These are phyloP conservation scores for Enteromius mattozi DNA, from an alignment of 2,797 vertebrate species.

Conservation along the genomic window DNA sequence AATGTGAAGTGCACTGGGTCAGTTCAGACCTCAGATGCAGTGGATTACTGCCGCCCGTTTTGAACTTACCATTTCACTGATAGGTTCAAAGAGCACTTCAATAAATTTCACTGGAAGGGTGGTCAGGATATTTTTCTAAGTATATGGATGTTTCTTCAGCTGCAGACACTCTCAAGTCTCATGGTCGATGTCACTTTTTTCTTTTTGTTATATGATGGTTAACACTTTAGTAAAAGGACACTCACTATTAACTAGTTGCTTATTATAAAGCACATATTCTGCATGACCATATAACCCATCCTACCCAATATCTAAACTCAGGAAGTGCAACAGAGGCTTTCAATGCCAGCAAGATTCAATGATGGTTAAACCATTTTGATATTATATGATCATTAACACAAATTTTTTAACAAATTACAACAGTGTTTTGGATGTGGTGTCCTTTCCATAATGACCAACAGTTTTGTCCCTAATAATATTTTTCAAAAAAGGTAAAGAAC, in stretches of 20 bases:
- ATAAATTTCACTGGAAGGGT: conserved; percentile 9
- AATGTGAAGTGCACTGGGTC: conserved; percentile 33
- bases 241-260: not conserved
- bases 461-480: too few relatives aligned
- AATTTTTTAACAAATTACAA: too few relatives aligned
- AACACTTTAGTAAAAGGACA: not conserved
- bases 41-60: conserved; percentile 38
- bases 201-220: not conserved
- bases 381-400: too few relatives aligned
- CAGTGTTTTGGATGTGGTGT: too few relatives aligned
- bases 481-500: not conserved
- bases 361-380: too few relatives aligned
- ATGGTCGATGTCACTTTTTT: not conserved
- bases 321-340: too few relatives aligned
- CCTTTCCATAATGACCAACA: too few relatives aligned
- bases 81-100: conserved; percentile 10
- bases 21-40: conserved; percentile 35
- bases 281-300: not conserved
- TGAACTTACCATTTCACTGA: conserved; percentile 9
- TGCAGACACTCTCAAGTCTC: not conserved
- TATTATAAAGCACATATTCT: conserved; percentile 5
- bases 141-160: conserved; percentile 5
- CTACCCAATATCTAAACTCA: not conserved
- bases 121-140: conserved; percentile 14
- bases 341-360: too few relatives aligned